Conservation (phyloP, 1,140 invertebrate species). For the Drosophila guanche region DNA sequence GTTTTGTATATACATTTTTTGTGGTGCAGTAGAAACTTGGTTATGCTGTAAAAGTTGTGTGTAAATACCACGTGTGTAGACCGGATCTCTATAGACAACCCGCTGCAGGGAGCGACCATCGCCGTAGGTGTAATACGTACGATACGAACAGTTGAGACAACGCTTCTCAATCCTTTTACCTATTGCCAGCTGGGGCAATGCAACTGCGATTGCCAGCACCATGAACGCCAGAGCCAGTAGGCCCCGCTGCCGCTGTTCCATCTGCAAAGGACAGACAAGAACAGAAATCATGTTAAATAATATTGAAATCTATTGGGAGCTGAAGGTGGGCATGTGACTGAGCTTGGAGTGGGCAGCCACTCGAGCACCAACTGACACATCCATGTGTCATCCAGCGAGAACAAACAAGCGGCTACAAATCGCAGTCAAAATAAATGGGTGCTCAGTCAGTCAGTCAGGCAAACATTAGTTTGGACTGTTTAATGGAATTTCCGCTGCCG, state of each 20-base stretch:
- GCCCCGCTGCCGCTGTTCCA: conserved; percentile 20
- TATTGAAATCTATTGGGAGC: too few relatives aligned
- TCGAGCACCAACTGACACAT: not conserved
- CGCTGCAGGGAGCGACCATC: conserved; percentile 67
- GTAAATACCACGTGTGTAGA: conserved; percentile 77
- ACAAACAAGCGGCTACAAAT: not conserved
- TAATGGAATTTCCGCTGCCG: conserved; percentile 24
- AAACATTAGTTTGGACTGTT: conserved; percentile 35
- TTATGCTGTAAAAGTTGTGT: not conserved
- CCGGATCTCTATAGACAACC: conserved; percentile 65
- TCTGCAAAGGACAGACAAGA: conserved; percentile 15
- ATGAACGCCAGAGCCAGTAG: conserved; percentile 51
- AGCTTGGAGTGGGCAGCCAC: not conserved
- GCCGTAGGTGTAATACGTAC: conserved; percentile 74
- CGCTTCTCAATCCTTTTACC: conserved; percentile 76
- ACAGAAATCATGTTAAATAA: not conserved
- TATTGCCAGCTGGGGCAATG: conserved; percentile 41
- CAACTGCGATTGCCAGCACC: conserved; percentile 39
- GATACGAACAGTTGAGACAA: conserved; percentile 71
- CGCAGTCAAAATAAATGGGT: conserved; percentile 4
- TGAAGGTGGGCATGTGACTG: too few relatives aligned
- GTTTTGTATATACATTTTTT: not conserved
- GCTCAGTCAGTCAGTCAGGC: conserved; percentile 3
- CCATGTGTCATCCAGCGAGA: not conserved
- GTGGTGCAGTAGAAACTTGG: conserved; percentile 1